Base-by-base conservation (phyloP, 1,140 invertebrate species). In the Drosophila willistoni region DNA sequence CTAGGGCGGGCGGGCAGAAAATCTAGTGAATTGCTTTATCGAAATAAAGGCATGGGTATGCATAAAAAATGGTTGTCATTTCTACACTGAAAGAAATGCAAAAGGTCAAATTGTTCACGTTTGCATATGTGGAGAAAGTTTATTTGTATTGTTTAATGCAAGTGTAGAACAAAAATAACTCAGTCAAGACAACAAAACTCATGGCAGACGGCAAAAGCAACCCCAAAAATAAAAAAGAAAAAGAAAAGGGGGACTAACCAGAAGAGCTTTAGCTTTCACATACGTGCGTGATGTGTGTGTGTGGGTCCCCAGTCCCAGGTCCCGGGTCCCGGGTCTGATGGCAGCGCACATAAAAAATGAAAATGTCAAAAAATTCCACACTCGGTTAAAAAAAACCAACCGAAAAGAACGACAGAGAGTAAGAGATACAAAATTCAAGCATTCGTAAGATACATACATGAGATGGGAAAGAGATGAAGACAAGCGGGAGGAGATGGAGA, bases 331-430 rank as follows among this genome's bases (percentile, higher is more conserved):
- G 36, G 36, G 12, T 44, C 51, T 60, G 42, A 59, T 10, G 55
- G 44, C 36, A 34, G 56, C 14, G 62, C 36, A 64, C 73, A 79
- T 76, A 79, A 79, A 79, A 79, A 79, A 79, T 76, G 68, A 79
- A 79, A 79, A 79, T 79, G 76, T 79, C 73, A 72, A 68, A 71
- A 71, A 72, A 73, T 67, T 60, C 75, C 75, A 64, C 76, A 78
- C 68, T 75, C 69, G 72, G 76, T 75, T 78, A 75, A 78, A 78
- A 78, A 77, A 69, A n/a, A 64, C n/a, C n/a, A n/a, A 34, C 44
- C 13, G 12, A 71, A 56, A 12, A 68, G 42, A 73, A 71, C 29
- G 66, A 41, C 56, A 71, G 42, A 71, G 62, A 56, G 34, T 36
- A 36, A 22, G 60, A 66, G 72, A 71, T 51, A 51, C 44, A 51